A percentile compares a stretch with the other conserved stretches of the same genome.
These are phyloP conservation scores for Dromaius novaehollandiae DNA, from an alignment of 2,113 vertebrate genomes.

Conservation along the genomic window DNA sequence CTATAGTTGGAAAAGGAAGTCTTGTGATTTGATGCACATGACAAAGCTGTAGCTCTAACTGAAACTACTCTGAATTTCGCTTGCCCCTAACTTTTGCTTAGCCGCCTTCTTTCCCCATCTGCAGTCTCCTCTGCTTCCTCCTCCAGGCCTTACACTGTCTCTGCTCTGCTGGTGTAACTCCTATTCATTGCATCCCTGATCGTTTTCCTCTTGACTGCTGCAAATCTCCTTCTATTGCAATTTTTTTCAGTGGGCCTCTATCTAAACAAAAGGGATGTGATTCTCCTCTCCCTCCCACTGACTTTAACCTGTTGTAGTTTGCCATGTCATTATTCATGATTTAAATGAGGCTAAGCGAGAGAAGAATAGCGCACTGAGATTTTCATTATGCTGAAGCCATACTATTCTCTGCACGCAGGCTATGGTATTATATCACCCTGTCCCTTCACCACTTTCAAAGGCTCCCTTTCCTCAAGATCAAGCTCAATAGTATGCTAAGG, in stretches of 20 bases:
- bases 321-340: constrained; percentile 37
- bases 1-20: not conserved
- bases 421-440: constrained; percentile 3
- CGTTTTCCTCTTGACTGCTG: not conserved
- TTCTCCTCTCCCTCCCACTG: constrained; percentile 30
- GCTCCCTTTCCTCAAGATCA: constrained; percentile 12
- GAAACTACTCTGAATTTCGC: not conserved
- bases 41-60: not conserved
- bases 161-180: not conserved
- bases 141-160: not conserved
- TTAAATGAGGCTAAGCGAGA: constrained; percentile 26
- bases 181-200: not conserved
- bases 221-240: constrained; percentile 22
- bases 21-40: not conserved
- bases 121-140: not conserved
- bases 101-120: not conserved
- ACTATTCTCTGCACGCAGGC: not conserved
- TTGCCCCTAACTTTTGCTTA: not conserved
- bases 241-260: not conserved
- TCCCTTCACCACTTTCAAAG: constrained; percentile 42
- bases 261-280: constrained; percentile 40
- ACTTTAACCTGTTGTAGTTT: constrained; percentile 50
- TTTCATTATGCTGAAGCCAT: constrained; percentile 25
- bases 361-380: constrained; percentile 14
- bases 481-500: constrained; percentile 22